phyloP scores from a whole-genome alignment of 2,888 invertebrate species.

The Clostera curtula region DNA sequence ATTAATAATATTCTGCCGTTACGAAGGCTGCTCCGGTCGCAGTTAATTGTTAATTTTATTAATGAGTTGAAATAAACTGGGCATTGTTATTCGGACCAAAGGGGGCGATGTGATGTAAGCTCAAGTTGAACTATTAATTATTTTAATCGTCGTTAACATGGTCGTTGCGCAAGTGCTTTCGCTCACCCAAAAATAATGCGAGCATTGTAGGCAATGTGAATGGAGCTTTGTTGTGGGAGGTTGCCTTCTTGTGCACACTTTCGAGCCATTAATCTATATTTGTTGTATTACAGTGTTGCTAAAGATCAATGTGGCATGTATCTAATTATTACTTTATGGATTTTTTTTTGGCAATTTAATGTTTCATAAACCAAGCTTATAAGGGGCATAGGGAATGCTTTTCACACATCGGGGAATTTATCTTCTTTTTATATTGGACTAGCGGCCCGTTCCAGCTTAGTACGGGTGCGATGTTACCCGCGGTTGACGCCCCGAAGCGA shows the following conservation, averaged over 20 bases:
- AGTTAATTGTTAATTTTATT: conserved; percentile 24
- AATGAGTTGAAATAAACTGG: conserved; percentile 22
- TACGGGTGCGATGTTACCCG: too few relatives aligned
- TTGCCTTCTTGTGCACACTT: conserved; percentile 40
- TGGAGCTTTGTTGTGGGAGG: conserved; percentile 51
- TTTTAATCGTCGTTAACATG: conserved; percentile 59
- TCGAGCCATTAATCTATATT: conserved; percentile 38
- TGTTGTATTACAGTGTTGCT: conserved; percentile 32
- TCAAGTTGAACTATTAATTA: conserved; percentile 64
- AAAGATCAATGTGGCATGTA: too few relatives aligned
- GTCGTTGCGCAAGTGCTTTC: conserved; percentile 61
- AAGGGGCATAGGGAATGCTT: too few relatives aligned
- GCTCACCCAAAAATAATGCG: conserved; percentile 55
- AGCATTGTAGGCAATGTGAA: conserved; percentile 59
- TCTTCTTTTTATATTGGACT: too few relatives aligned
- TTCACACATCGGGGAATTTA: too few relatives aligned
- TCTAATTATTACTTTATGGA: too few relatives aligned
- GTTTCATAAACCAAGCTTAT: too few relatives aligned
- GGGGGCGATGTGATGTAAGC: conserved; percentile 45
- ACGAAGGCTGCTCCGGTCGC: too few relatives aligned
- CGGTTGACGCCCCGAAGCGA: too few relatives aligned
- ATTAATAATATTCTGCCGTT: too few relatives aligned
- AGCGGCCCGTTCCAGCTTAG: too few relatives aligned
- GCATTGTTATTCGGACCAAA: conserved; percentile 37
- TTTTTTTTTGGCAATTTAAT: too few relatives aligned